Evolutionary conservation across 2,113 vertebrate genomes (phyloP).

Genomic region (Candoia aspera): DNA sequence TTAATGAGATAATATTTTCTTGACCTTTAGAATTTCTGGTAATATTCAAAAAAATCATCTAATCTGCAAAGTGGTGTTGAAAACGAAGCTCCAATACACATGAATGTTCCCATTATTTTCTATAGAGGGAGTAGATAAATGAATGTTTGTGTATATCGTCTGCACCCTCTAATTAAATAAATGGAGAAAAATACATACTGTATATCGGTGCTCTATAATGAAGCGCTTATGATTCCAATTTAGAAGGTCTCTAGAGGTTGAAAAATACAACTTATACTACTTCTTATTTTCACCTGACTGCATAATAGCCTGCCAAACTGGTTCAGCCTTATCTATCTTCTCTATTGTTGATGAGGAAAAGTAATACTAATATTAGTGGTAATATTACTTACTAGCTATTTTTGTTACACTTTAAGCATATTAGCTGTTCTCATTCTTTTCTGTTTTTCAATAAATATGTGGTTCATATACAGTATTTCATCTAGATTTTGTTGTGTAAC

Average conservation of each 20-base stretch:
- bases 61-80: background rate
- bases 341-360: constrained; percentile 26
- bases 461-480: background rate
- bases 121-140: background rate
- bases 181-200: background rate
- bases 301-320: background rate
- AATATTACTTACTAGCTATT: background rate
- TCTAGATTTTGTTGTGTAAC: constrained; percentile 11
- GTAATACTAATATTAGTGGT: constrained; percentile 1
- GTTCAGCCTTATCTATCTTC: background rate
- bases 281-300: no score
- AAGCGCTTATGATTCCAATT: background rate
- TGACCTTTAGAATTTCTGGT: constrained; percentile 9
- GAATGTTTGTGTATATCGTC: background rate
- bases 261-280: no score
- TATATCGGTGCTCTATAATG: background rate
- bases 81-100: background rate
- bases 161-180: background rate
- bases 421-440: background rate
- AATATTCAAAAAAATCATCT: background rate
- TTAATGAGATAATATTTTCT: background rate
- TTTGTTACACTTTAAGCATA: background rate
- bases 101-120: background rate
- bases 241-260: background rate
- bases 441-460: background rate